phyloP scores from a whole-genome alignment of 1,140 invertebrate species.

The Drosophila leontia region DNA sequence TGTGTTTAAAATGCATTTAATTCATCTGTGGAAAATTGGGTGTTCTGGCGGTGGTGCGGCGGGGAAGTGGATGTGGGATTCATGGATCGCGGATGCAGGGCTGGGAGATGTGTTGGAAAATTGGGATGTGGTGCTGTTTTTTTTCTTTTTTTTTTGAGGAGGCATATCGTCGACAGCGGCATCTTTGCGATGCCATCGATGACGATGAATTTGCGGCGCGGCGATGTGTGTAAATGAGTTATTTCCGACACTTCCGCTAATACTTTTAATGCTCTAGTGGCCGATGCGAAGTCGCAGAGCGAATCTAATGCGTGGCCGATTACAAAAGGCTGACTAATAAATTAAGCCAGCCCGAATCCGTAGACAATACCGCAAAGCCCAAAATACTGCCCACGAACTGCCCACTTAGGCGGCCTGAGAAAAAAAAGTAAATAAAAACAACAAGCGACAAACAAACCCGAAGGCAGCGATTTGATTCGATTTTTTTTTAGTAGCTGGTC shows the following conservation, averaged over 20 bases:
- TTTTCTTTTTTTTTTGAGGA: slow-evolving; percentile 33
- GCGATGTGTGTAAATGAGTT: slow-evolving; percentile 64
- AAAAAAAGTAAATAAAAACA: slow-evolving; percentile 58
- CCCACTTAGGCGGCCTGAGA: slow-evolving; percentile 49
- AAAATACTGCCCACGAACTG: slow-evolving; percentile 66
- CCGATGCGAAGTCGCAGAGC: slow-evolving; percentile 31
- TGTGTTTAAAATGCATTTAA: slow-evolving; percentile 58
- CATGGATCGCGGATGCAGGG: slow-evolving; percentile 24
- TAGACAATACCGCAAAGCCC: slow-evolving; percentile 33
- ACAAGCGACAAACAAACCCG: slow-evolving; percentile 17
- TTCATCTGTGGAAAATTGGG: slow-evolving; percentile 74
- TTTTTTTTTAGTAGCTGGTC: slow-evolving; percentile 58
- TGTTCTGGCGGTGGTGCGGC: slow-evolving; percentile 30
- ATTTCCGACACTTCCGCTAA: slow-evolving; percentile 73
- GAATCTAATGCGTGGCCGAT: slow-evolving; percentile 56
- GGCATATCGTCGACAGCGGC: slow-evolving; percentile 44
- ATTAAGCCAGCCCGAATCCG: slow-evolving; percentile 42
- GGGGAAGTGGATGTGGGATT: slow-evolving; percentile 16
- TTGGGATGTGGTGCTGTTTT: slow-evolving; percentile 11
- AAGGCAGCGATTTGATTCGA: slow-evolving; percentile 51
- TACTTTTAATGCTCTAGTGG: slow-evolving; percentile 44
- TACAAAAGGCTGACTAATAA: slow-evolving; percentile 68
- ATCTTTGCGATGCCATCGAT: slow-evolving; percentile 42
- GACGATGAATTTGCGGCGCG: slow-evolving; percentile 27
- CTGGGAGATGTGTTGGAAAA: slow-evolving; percentile 11